Percentiles rank a stretch among this genome's conserved stretches.
Conservation (phyloP, 1,140 invertebrate species). For the Steinernema feltiae region DNA sequence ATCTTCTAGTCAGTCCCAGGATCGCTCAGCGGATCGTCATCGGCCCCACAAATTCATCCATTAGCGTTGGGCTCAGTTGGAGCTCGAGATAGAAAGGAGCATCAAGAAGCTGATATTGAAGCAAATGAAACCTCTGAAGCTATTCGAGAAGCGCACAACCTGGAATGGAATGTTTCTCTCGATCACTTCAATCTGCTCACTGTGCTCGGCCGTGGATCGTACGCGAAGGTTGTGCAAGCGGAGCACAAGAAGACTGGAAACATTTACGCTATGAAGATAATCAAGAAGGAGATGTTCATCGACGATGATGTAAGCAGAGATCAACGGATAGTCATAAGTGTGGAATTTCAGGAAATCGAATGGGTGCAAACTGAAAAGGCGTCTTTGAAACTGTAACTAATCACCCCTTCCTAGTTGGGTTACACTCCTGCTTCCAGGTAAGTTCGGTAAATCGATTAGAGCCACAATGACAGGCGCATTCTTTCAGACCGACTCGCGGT, state of each 20-base stretch:
- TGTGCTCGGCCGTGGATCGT: slow-evolving; percentile 95
- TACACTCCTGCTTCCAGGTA: slow-evolving; percentile 97
- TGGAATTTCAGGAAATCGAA: slow-evolving; percentile 85
- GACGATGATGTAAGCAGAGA: slow-evolving; percentile 82
- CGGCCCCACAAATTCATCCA: background rate
- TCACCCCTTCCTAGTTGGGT: slow-evolving; percentile 95
- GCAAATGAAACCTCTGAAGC: slow-evolving; percentile 27
- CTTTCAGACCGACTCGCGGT: slow-evolving; percentile 66
- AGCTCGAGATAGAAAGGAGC: slow-evolving; percentile 1
- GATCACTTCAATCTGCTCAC: slow-evolving; percentile 93
- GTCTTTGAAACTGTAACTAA: slow-evolving; percentile 99
- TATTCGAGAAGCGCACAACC: slow-evolving; percentile 66
- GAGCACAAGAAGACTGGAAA: slow-evolving; percentile 87
- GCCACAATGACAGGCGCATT: slow-evolving; percentile 66
- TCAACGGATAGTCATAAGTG: background rate
- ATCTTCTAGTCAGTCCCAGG: background rate
- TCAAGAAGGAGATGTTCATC: slow-evolving; percentile 95
- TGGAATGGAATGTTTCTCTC: slow-evolving; percentile 66
- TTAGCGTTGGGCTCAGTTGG: background rate
- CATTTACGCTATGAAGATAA: slow-evolving; percentile 99
- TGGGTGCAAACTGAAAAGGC: slow-evolving; percentile 99
- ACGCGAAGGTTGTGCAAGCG: slow-evolving; percentile 99
- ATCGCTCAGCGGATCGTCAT: background rate
- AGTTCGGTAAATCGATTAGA: slow-evolving; percentile 14
- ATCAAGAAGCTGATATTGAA: slow-evolving; percentile 30